These are phyloP conservation scores for Tetramorium simillimum DNA, from an alignment of 1,140 invertebrate genomes.

Conservation along the genomic window DNA sequence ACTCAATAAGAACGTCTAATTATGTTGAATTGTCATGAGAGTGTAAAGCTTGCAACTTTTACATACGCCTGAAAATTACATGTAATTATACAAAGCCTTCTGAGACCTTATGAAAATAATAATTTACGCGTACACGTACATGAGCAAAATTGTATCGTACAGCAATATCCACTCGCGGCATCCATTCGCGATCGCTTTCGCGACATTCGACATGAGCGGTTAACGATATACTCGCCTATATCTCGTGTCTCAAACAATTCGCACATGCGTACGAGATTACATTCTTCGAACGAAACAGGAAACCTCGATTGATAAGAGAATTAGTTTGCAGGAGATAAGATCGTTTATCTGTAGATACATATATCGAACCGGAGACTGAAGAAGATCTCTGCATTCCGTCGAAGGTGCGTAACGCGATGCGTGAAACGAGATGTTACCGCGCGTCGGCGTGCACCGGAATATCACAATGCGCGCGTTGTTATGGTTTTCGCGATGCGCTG, in stretches of 20 bases:
- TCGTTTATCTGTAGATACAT: constrained; percentile 38
- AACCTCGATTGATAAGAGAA: constrained; percentile 52
- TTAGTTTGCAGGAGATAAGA: constrained; percentile 69
- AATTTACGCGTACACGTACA: background rate
- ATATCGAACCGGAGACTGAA: constrained; percentile 61
- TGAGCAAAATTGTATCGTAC: background rate
- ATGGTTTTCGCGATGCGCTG: constrained; percentile 78
- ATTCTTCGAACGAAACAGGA: constrained; percentile 59
- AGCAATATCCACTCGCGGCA: background rate
- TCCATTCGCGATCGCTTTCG: background rate
- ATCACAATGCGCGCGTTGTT: constrained; percentile 73
- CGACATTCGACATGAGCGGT: constrained; percentile 26
- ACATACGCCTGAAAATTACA: background rate
- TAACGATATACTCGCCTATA: constrained; percentile 10
- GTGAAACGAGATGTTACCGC: constrained; percentile 68
- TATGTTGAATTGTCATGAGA: background rate
- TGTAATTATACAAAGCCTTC: background rate
- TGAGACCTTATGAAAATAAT: background rate
- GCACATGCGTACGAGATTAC: constrained; percentile 26
- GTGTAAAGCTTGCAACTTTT: background rate
- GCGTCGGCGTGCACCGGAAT: constrained; percentile 41
- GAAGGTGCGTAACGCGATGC: constrained; percentile 65
- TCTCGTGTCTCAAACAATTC: constrained; percentile 10
- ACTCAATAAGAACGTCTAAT: background rate
- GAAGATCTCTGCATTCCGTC: constrained; percentile 56